Evolutionary conservation across 2,113 vertebrate genomes (phyloP).

Genomic region (Spea multiplicata): DNA sequence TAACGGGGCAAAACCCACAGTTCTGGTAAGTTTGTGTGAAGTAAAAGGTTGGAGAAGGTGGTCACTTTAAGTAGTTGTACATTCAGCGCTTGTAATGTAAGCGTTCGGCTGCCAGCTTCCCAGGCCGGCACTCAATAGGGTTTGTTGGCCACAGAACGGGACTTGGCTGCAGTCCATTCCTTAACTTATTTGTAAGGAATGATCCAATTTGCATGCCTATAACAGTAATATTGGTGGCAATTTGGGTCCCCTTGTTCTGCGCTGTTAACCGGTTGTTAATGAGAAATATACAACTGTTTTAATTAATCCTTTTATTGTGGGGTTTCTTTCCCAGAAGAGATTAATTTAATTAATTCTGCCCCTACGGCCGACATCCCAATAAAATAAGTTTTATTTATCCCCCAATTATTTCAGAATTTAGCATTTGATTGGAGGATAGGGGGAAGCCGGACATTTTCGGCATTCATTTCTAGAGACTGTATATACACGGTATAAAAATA

Average conservation of each 20-base stretch:
- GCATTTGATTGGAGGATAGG: too few relatives aligned
- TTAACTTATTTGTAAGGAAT: background rate
- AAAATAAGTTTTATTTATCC: too few relatives aligned
- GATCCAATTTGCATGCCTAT: conserved; percentile 8
- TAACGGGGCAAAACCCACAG: too few relatives aligned
- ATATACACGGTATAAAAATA: too few relatives aligned
- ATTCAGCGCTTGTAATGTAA: background rate
- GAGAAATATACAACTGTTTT: conserved; percentile 13
- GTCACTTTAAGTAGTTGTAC: background rate
- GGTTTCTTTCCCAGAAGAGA: background rate
- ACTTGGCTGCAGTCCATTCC: conserved; percentile 15
- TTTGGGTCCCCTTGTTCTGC: conserved; percentile 16
- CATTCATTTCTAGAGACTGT: too few relatives aligned
- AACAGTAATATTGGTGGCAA: conserved; percentile 33
- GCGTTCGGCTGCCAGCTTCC: background rate
- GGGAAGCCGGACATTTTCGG: too few relatives aligned
- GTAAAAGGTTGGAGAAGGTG: too few relatives aligned
- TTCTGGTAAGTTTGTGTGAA: too few relatives aligned
- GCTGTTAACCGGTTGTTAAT: conserved; percentile 8
- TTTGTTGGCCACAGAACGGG: background rate
- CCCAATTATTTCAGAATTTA: too few relatives aligned
- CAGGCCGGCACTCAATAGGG: background rate
- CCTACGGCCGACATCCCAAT: background rate
- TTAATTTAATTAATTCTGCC: conserved; percentile 15
- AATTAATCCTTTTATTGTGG: conserved; percentile 4